Conservation (phyloP, 2,113 vertebrate genomes). For the Corydoras sp. region DNA sequence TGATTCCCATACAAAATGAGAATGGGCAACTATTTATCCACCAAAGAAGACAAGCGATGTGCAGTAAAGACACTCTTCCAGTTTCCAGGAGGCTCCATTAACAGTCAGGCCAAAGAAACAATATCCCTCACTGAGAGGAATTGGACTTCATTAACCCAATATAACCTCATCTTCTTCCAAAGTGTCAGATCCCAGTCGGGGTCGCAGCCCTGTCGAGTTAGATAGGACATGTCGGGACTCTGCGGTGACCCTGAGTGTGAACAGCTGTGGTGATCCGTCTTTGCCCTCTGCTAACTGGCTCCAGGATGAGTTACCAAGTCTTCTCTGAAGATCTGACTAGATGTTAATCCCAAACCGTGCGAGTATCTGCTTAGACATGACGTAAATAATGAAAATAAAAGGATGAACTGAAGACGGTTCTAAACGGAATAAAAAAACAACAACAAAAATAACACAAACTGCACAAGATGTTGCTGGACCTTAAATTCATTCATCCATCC, state of each 20-base stretch:
- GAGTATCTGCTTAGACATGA: background rate
- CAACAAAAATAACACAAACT: too few relatives aligned
- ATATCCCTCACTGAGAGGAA: conserved; percentile 44
- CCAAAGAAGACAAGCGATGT: background rate
- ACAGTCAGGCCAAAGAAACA: conserved; percentile 43
- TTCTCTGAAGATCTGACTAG: background rate
- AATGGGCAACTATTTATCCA: too few relatives aligned
- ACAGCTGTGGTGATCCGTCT: conserved; percentile 10
- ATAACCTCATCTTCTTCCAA: conserved; percentile 58
- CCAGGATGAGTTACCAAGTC: too few relatives aligned
- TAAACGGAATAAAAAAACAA: too few relatives aligned
- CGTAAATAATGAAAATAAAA: conserved; percentile 3
- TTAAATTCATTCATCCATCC: too few relatives aligned
- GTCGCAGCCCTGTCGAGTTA: conserved; percentile 37
- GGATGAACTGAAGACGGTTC: too few relatives aligned
- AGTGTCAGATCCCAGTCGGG: conserved; percentile 43
- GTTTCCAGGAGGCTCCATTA: conserved; percentile 6
- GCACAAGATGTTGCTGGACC: too few relatives aligned
- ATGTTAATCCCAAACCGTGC: conserved; percentile 1
- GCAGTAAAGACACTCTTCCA: conserved; percentile 8
- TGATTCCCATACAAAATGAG: background rate
- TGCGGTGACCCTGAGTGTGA: conserved; percentile 45
- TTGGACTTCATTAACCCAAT: conserved; percentile 60
- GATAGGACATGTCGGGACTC: conserved; percentile 53
- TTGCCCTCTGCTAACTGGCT: conserved; percentile 19